These are phyloP conservation scores for Caenorhabditis virilis DNA, from an alignment of 2,888 invertebrate genomes.

Conservation along the genomic window DNA sequence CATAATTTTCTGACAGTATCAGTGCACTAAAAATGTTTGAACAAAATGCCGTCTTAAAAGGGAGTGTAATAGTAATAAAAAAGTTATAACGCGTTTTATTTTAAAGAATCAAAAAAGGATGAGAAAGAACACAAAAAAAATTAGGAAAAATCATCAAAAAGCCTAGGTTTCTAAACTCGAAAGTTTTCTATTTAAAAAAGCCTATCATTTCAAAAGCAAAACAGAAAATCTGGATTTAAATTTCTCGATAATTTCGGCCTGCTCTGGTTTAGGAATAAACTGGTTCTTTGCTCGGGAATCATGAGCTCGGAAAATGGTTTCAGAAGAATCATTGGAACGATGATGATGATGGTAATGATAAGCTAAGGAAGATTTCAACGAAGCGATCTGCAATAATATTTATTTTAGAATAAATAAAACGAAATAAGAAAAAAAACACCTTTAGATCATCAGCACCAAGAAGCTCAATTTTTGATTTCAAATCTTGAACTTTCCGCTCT, in stretches of 20 bases:
- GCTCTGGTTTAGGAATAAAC: constrained; percentile 11
- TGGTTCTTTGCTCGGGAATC: constrained; percentile 30
- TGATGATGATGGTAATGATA: constrained; percentile 3
- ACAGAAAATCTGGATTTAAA: constrained; percentile 14
- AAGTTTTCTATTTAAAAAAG: neutral
- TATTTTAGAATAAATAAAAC: constrained; percentile 1
- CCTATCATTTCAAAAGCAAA: too few species aligned
- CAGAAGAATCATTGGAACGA: constrained; percentile 4
- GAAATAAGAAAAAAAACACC: too few species aligned
- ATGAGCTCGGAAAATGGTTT: constrained; percentile 28
- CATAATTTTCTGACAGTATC: too few species aligned
- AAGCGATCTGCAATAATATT: neutral
- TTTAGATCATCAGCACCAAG: too few species aligned
- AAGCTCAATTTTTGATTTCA: too few species aligned
- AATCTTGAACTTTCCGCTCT: constrained; percentile 1
- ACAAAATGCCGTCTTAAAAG: constrained; percentile 2
- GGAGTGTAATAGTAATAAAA: constrained; percentile 6
- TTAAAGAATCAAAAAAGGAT: constrained; percentile 2
- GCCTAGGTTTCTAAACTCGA: too few species aligned
- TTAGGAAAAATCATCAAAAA: too few species aligned
- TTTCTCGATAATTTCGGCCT: constrained; percentile 8
- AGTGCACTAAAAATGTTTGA: neutral
- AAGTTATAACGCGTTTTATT: too few species aligned
- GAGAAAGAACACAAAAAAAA: constrained; percentile 6
- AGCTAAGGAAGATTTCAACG: neutral